These are phyloP conservation scores for Acrossocheilus fasciatus DNA, from an alignment of 2,797 vertebrate genomes.

Conservation along the genomic window DNA sequence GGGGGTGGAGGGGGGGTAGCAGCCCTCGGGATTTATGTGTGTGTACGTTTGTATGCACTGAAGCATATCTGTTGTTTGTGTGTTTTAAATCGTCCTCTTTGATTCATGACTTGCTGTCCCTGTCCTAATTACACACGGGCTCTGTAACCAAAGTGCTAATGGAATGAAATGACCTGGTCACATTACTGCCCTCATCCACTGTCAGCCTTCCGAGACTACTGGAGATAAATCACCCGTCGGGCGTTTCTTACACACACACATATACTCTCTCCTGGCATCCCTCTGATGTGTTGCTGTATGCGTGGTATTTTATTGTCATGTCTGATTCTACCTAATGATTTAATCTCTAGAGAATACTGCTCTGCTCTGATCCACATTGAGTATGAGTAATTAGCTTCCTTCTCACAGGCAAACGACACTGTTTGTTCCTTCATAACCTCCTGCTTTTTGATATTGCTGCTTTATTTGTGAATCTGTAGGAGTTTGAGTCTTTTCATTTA, in stretches of 20 bases:
- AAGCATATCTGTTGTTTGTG: slow-evolving; percentile 40
- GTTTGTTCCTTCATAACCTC: slow-evolving; percentile 33
- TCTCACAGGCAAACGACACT: slow-evolving; percentile 28
- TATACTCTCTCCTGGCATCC: background rate
- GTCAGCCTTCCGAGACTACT: slow-evolving; percentile 41
- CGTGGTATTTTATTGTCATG: slow-evolving; percentile 35
- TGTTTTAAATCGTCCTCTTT: slow-evolving; percentile 51
- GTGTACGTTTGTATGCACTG: slow-evolving; percentile 9
- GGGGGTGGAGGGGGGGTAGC: background rate
- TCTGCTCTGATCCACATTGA: slow-evolving; percentile 25
- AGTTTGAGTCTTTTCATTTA: slow-evolving; percentile 33
- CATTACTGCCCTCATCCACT: slow-evolving; percentile 58
- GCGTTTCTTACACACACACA: slow-evolving; percentile 11
- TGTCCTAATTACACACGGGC: slow-evolving; percentile 50
- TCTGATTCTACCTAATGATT: slow-evolving; percentile 52
- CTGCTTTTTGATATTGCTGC: slow-evolving; percentile 20
- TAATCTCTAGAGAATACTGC: slow-evolving; percentile 40
- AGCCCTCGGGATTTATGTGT: no score
- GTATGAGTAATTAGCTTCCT: slow-evolving; percentile 48
- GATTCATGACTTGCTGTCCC: slow-evolving; percentile 52
- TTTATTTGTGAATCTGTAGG: slow-evolving; percentile 33
- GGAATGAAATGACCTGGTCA: slow-evolving; percentile 60
- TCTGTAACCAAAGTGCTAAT: slow-evolving; percentile 54
- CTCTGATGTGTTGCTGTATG: slow-evolving; percentile 40
- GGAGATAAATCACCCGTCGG: slow-evolving; percentile 49